A percentile compares a stretch with the other conserved stretches of the same genome.
Conservation (phyloP, 2,113 vertebrate species). For the Ptilorrhoa leucosticta region DNA sequence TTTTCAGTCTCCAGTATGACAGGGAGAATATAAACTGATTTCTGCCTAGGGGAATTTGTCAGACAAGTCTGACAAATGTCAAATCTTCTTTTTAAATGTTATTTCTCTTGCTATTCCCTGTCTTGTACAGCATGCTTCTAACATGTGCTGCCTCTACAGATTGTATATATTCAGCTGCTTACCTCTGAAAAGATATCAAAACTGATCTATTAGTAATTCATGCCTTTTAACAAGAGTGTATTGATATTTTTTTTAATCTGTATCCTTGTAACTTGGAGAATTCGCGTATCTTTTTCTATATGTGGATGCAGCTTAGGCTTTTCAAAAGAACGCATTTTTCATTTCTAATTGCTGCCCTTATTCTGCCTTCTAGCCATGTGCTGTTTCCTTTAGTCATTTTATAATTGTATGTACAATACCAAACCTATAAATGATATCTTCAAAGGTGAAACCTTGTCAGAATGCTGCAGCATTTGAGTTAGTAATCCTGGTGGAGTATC, state of each 20-base stretch:
- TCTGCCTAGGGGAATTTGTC: background rate
- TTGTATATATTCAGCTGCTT: background rate
- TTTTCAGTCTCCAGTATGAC: background rate
- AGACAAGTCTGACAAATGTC: background rate
- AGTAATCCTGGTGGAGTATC: background rate
- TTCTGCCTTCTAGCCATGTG: background rate
- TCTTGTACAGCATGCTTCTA: background rate
- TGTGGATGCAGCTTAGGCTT: background rate
- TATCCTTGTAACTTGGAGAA: background rate
- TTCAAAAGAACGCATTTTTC: background rate
- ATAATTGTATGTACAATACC: background rate
- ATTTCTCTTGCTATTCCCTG: background rate
- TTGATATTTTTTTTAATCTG: background rate
- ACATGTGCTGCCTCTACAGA: background rate
- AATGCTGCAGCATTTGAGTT: background rate
- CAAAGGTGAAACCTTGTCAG: background rate
- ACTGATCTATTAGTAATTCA: background rate
- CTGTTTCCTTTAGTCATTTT: background rate
- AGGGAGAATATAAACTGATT: background rate
- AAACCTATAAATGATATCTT: background rate
- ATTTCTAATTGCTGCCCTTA: background rate
- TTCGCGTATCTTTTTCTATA: background rate
- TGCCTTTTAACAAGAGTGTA: background rate
- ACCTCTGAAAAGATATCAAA: background rate
- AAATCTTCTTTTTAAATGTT: background rate